A percentile compares a stretch with the other conserved stretches of the same genome.
Conservation (phyloP, 2,888 invertebrate species). For the Harpagoxenus sublaevis region DNA sequence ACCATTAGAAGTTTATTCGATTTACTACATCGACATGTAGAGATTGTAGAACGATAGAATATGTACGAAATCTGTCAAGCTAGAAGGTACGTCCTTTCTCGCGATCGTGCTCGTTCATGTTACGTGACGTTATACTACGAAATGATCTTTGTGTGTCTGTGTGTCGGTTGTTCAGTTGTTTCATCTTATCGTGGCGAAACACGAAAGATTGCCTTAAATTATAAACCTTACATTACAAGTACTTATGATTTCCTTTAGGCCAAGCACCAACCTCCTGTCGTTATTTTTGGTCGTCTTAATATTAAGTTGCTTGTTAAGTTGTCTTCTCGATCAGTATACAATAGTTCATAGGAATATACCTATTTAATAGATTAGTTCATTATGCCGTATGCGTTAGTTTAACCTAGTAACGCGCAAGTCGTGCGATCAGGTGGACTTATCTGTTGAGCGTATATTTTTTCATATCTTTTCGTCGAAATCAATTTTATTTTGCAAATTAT, state of each 20-base stretch:
- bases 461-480: neutral
- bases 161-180: too few species aligned
- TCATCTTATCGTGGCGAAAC: conserved; percentile 12
- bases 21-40: neutral
- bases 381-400: neutral
- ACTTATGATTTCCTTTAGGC: neutral
- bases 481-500: conserved; percentile 19
- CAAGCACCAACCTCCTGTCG: neutral
- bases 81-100: neutral
- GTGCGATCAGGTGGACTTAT: conserved; percentile 7
- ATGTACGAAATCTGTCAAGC: neutral
- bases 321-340: too few species aligned
- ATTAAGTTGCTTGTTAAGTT: too few species aligned
- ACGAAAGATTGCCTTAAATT: conserved; percentile 22
- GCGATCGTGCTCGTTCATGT: neutral
- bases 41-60: neutral
- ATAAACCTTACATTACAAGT: conserved; percentile 28
- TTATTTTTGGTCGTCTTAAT: neutral
- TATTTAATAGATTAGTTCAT: too few species aligned
- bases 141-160: neutral
- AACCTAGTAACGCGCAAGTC: neutral
- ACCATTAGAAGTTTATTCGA: conserved; percentile 12
- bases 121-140: conserved; percentile 41
- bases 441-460: neutral
- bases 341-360: too few species aligned